A percentile compares a stretch with the other conserved stretches of the same genome.
phyloP scores from a whole-genome alignment of 53 echinoderm and acorn worm genomes.

The Echinarachnius parma region DNA sequence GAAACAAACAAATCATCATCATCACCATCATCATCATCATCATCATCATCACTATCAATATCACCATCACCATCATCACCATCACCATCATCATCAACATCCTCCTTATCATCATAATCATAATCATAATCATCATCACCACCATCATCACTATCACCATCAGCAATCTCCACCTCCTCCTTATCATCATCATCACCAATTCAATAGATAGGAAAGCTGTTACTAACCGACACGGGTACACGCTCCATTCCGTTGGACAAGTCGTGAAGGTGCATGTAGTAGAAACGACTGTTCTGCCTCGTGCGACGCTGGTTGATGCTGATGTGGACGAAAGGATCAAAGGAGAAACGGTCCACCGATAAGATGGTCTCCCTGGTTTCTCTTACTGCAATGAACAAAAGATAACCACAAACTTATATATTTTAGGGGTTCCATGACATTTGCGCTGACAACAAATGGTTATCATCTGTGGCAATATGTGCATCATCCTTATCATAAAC shows the following conservation, averaged over 20 bases:
- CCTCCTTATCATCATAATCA: not conserved
- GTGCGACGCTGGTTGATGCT: slow-evolving; percentile 45
- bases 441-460: too few species aligned
- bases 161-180: not conserved
- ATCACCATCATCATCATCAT: too few species aligned
- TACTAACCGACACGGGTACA: slow-evolving; percentile 81
- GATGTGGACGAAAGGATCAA: slow-evolving; percentile 68
- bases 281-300: slow-evolving; percentile 36
- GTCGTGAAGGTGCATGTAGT: slow-evolving; percentile 59
- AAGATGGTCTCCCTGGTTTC: slow-evolving; percentile 62
- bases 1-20: too few species aligned
- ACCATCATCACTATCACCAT: not conserved
- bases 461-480: too few species aligned
- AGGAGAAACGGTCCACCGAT: slow-evolving; percentile 78
- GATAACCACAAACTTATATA: too few species aligned
- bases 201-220: not conserved
- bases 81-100: not conserved
- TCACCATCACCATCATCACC: too few species aligned
- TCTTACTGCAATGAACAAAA: too few species aligned
- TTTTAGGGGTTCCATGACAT: too few species aligned
- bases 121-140: not conserved
- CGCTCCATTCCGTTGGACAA: slow-evolving; percentile 76
- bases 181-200: not conserved
- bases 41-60: too few species aligned
- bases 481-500: too few species aligned